phyloP scores from a whole-genome alignment of 2,113 vertebrate genomes.

The Eleginops maclovinus region DNA sequence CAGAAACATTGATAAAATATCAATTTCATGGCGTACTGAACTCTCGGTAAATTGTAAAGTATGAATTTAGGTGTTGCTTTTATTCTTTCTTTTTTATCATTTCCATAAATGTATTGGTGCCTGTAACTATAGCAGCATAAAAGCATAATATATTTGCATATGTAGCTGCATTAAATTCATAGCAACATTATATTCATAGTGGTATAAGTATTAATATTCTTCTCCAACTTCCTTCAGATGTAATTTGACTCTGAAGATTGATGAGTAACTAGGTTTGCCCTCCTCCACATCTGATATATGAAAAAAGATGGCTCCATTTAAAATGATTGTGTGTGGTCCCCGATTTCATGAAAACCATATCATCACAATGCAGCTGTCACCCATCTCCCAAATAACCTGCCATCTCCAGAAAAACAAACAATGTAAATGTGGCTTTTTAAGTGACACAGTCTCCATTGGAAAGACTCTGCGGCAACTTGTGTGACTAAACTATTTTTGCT shows the following conservation, averaged over 20 bases:
- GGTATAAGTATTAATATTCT: constrained; percentile 6
- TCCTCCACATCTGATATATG: constrained; percentile 47
- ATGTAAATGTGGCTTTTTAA: constrained; percentile 52
- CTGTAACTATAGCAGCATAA: background rate
- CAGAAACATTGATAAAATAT: background rate
- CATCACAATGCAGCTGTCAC: constrained; percentile 64
- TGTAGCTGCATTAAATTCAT: background rate
- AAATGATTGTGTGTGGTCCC: constrained; percentile 42
- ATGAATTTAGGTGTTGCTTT: background rate
- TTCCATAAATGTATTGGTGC: background rate
- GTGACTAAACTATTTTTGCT: constrained; percentile 69
- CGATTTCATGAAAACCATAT: constrained; percentile 60
- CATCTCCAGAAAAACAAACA: constrained; percentile 61
- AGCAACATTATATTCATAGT: background rate
- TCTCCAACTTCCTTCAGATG: constrained; percentile 21
- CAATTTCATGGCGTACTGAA: background rate
- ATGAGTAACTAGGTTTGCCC: constrained; percentile 31
- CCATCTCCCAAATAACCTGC: constrained; percentile 70
- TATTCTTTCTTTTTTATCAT: background rate
- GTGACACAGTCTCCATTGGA: constrained; percentile 40
- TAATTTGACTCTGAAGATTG: constrained; percentile 30
- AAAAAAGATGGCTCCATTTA: constrained; percentile 49
- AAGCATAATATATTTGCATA: background rate
- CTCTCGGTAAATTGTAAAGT: background rate
- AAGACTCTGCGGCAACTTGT: constrained; percentile 31